Percentiles rank a stretch among this genome's conserved stretches.
phyloP scores from a whole-genome alignment of 2,888 invertebrate genomes.

The Micoletzkya japonica region DNA sequence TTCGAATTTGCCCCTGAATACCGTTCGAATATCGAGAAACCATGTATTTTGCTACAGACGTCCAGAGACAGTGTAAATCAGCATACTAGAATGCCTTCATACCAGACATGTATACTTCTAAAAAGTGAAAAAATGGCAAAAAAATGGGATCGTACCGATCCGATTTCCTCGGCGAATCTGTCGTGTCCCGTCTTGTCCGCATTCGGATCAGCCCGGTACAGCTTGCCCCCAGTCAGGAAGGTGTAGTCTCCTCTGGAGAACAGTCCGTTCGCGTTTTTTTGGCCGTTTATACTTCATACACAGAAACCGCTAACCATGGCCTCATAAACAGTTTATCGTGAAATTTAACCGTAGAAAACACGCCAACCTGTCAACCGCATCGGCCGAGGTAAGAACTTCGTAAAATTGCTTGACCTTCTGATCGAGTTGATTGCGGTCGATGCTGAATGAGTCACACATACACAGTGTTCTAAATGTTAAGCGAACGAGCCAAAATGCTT shows the following conservation, averaged over 20 bases:
- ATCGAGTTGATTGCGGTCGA: conserved; percentile 15
- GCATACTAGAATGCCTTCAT: neutral
- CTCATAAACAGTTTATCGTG: neutral
- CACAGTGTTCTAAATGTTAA: too few species aligned
- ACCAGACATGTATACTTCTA: neutral
- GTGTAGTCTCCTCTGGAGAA: conserved; percentile 2
- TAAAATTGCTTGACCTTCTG: conserved; percentile 22
- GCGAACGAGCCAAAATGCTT: too few species aligned
- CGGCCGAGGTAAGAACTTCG: conserved; percentile 16
- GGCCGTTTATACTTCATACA: neutral
- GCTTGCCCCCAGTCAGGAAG: conserved; percentile 15
- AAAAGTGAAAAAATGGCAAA: neutral
- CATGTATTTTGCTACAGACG: too few species aligned
- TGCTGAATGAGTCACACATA: neutral
- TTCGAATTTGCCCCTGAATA: conserved; percentile 15
- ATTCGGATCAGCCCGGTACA: neutral
- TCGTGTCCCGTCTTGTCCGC: neutral
- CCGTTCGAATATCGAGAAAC: too few species aligned
- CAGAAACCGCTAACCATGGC: neutral
- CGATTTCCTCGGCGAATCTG: neutral
- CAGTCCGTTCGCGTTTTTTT: neutral
- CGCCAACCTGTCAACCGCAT: conserved; percentile 1
- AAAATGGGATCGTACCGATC: conserved; percentile 1
- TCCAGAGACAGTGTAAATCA: neutral
- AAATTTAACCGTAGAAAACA: neutral